Conservation (phyloP, 2,797 vertebrate species). For the Chelidonichthys spinosus region DNA sequence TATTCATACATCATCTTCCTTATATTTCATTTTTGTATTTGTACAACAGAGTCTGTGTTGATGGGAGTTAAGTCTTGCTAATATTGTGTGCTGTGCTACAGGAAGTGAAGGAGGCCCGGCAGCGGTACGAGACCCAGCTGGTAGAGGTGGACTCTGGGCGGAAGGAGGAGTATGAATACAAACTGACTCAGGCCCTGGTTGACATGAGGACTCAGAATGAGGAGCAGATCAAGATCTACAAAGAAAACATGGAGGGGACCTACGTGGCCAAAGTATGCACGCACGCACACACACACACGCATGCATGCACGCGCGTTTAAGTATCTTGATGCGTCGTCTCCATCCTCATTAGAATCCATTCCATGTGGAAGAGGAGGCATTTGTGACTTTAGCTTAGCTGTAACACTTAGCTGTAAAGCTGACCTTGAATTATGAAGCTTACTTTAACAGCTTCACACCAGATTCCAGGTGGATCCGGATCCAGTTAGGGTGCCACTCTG, state of each 20-base stretch:
- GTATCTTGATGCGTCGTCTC: background rate
- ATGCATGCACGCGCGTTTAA: background rate
- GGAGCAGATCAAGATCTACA: slow-evolving; percentile 89
- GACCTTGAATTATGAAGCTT: too few species aligned
- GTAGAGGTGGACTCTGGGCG: slow-evolving; percentile 90
- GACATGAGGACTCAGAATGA: slow-evolving; percentile 91
- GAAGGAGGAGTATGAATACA: slow-evolving; percentile 89
- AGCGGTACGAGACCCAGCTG: slow-evolving; percentile 84
- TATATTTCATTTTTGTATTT: background rate
- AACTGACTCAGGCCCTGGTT: slow-evolving; percentile 85
- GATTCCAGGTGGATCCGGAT: too few species aligned
- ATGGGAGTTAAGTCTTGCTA: background rate
- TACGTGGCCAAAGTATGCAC: slow-evolving; percentile 86
- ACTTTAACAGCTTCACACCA: too few species aligned
- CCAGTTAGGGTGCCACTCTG: too few species aligned
- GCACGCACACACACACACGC: background rate
- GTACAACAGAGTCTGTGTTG: background rate
- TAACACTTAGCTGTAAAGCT: too few species aligned
- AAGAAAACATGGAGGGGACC: slow-evolving; percentile 88
- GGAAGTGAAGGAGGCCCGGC: slow-evolving; percentile 91
- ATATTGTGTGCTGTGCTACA: slow-evolving; percentile 53
- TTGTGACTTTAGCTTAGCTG: too few species aligned
- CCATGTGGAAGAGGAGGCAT: background rate
- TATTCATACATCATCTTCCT: too few species aligned
- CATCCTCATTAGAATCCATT: background rate